Percentiles rank a stretch among this genome's conserved stretches.
phyloP scores from a whole-genome alignment of 2,797 vertebrate species.

The Poeciliopsis paucimaculata region DNA sequence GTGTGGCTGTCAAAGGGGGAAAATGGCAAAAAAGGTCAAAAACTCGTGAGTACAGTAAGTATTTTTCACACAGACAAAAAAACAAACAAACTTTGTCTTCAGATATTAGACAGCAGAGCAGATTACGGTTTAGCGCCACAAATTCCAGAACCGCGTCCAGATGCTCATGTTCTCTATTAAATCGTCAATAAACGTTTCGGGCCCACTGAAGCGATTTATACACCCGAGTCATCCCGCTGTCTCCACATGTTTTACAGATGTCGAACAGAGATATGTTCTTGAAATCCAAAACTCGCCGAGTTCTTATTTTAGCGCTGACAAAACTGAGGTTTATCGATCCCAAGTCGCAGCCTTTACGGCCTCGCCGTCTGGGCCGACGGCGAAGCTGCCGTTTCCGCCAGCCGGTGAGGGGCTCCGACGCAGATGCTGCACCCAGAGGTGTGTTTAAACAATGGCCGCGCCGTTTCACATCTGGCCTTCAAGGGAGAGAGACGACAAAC shows the following conservation, averaged over 20 bases:
- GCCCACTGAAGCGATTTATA: not conserved
- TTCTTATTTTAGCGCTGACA: not conserved
- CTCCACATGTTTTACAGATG: constrained; percentile 16
- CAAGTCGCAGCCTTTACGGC: not conserved
- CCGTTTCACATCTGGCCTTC: not conserved
- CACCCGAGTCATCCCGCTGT: not conserved
- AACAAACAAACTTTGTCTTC: not conserved
- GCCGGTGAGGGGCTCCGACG: not conserved
- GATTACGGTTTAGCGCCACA: not conserved
- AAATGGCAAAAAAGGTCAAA: not conserved
- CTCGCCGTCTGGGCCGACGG: too few species aligned
- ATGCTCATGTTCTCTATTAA: constrained; percentile 4
- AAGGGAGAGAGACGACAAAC: not conserved
- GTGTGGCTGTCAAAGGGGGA: not conserved
- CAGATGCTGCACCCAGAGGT: not conserved
- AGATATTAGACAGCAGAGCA: not conserved
- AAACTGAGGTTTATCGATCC: not conserved
- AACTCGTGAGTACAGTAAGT: not conserved
- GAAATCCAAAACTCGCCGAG: not conserved
- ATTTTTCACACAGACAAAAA: not conserved
- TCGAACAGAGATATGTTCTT: not conserved
- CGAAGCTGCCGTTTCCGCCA: not conserved
- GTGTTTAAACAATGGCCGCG: not conserved
- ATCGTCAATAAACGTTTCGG: not conserved
- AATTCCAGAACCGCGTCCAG: not conserved